Evolutionary conservation across 2,113 vertebrate species (phyloP), one percentile per base, ranked within the genome.

Genomic region (Tachysurus vachellii): DNA sequence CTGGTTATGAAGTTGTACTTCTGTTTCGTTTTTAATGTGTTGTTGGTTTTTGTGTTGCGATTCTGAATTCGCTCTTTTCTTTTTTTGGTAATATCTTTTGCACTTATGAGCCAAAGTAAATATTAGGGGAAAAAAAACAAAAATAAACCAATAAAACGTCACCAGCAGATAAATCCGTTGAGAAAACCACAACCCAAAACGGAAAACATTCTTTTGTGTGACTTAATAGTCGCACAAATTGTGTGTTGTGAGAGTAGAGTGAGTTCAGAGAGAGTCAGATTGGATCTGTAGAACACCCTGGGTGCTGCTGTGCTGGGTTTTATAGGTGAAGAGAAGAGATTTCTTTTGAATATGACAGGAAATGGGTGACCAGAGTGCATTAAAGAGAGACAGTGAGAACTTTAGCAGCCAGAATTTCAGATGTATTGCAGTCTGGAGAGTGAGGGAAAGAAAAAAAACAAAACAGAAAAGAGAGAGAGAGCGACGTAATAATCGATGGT

Each of bases 361-460:
- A 82, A 82, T 64, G 13, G 61, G 36, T 82, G 80, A 28, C 59
- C 59, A 64, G 80, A 66, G 80, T 50, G 80, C 42, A 82, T 82
- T 82, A 82, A 66, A 82, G 26, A 1, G 13, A 28, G 26, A 50
- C 9, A 6, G 11, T 10, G 56, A 47, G 21, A 42, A 23, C 28
- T 59, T 17, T 0, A 11, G n/a, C 54, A 21, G 57, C 21, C 8
- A 50, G 28, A 47, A 13, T 82, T 62, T 47, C 16, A 26, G 54
- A 82, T 82, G 12, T 59, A 76, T 85, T 75, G 83, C 31, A 85
- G 54, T 47, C 36, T 57, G 47, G 64, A 57, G 64, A 71, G 26
- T 21, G 9, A 1, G 14, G 28, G 26, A 7, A 50, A 16, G 11
- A 12, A 2, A 28, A 36, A 50, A 50, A 71, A 14, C n/a, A 56